Evolutionary conservation across 2,888 invertebrate genomes (phyloP), one percentile per base, ranked within the genome.

Genomic region (Palloptera scutellata): DNA sequence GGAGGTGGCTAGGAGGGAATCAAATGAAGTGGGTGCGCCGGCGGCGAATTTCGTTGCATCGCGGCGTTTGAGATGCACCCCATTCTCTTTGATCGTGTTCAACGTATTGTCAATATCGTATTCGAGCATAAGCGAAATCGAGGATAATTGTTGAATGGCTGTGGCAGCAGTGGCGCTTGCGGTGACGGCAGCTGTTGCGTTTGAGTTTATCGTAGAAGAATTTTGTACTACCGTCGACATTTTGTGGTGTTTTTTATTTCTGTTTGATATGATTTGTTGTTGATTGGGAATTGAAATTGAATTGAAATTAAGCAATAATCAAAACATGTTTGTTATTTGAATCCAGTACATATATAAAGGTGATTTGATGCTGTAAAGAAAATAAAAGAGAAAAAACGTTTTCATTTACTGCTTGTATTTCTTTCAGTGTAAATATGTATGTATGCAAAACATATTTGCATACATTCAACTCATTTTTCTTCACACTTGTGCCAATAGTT

Each of bases 21-120:
- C 53, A 53, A 19, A n/a, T 62, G 58, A 15, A 55, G 63, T 10
- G 11, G 55, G 17, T 17, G 66, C 42, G 59, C 51, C 17, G 60
- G 58, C 51, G 30, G 17, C 41, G 17, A 19, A 9, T 55, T 55
- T 3, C 20, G 20, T 12, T n/a, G 41, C 20, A 42, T 17, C 51
- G 43, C 45, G 62, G 64, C 17, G 65, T n/a, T 76, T 73, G 53
- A 78, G 68, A 67, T 78, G 74, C 48, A 72, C 69, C 52, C 72
- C 71, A 67, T 80, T 83, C 74, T 84, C 83, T 72, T 83, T 82
- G 65, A 84, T 79, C 52, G 81, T 79, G 76, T 85, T 85, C 67
- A 84, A 70, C 41, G 84, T 84, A 66, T 84, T 84, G 72, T 84
- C 84, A 66, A 84, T 83, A 70, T 84, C 84, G 78, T 85, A 85